phyloP scores from a whole-genome alignment of 1,140 invertebrate genomes.

The Rhopalosiphum maidis region DNA sequence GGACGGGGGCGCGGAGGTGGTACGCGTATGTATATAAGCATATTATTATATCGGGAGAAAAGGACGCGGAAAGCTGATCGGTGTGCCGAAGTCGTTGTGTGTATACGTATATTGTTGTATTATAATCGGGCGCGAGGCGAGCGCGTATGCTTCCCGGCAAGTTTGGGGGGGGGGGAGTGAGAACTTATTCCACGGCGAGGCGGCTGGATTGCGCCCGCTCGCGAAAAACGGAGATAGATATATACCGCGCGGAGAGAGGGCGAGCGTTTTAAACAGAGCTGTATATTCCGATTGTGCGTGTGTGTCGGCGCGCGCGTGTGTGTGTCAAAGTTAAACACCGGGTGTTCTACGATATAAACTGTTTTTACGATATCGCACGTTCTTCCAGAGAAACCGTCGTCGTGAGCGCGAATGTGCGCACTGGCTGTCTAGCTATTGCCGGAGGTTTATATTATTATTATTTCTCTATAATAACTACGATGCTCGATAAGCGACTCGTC shows the following conservation, averaged over 20 bases:
- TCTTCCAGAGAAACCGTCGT: background rate
- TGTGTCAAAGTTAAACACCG: constrained; percentile 49
- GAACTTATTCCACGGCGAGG: background rate
- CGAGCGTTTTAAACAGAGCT: constrained; percentile 42
- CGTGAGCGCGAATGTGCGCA: background rate
- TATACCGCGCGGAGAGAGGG: background rate
- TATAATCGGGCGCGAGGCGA: background rate
- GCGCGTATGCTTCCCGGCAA: background rate
- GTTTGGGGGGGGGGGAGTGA: background rate
- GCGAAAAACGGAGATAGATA: too few species aligned
- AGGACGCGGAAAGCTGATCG: background rate
- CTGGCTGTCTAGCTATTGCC: background rate
- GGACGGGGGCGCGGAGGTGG: background rate
- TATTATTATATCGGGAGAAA: background rate
- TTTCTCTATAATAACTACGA: background rate
- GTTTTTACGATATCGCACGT: constrained; percentile 50
- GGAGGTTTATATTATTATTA: constrained; percentile 16
- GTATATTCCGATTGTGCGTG: constrained; percentile 33
- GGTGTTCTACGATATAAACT: constrained; percentile 49
- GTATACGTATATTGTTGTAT: too few species aligned
- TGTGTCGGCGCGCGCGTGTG: background rate
- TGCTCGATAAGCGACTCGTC: background rate
- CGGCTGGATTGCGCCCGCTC: too few species aligned
- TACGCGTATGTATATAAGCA: background rate
- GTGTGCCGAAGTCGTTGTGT: background rate